phyloP scores from a whole-genome alignment of 2,888 invertebrate species.

The Polylopha cassiicola region DNA sequence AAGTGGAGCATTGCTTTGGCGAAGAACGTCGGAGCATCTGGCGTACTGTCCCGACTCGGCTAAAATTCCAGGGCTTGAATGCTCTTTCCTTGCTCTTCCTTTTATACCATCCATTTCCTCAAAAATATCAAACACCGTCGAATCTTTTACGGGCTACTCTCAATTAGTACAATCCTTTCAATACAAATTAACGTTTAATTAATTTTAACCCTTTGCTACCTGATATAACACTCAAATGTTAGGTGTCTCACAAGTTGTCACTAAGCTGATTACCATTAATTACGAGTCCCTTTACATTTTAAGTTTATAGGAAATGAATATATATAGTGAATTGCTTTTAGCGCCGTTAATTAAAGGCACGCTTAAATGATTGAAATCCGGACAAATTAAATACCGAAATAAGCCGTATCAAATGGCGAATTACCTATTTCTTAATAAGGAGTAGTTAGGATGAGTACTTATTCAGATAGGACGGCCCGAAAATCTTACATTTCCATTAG shows the following conservation, averaged over 20 bases:
- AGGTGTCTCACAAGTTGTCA: too few species aligned
- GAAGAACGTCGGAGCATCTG: constrained; percentile 20
- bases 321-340: constrained; percentile 8
- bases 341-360: constrained; percentile 23
- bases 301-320: too few species aligned
- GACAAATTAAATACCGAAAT: constrained; percentile 25
- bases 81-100: too few species aligned
- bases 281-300: too few species aligned
- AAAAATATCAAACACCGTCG: too few species aligned
- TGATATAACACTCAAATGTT: too few species aligned
- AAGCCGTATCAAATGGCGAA: constrained; percentile 27
- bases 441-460: constrained; percentile 21
- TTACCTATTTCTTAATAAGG: constrained; percentile 30
- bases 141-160: too few species aligned
- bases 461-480: constrained; percentile 19
- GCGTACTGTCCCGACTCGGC: constrained; percentile 18
- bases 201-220: too few species aligned
- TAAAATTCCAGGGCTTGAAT: constrained; percentile 25
- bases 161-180: too few species aligned
- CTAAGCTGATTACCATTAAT: too few species aligned
- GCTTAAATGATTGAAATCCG: constrained; percentile 28
- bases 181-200: too few species aligned
- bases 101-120: too few species aligned
- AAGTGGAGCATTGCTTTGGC: constrained; percentile 15
- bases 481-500: constrained; percentile 14